Evolutionary conservation across 2,888 invertebrate genomes (phyloP).

Genomic region (Brachyopa scutellaris): DNA sequence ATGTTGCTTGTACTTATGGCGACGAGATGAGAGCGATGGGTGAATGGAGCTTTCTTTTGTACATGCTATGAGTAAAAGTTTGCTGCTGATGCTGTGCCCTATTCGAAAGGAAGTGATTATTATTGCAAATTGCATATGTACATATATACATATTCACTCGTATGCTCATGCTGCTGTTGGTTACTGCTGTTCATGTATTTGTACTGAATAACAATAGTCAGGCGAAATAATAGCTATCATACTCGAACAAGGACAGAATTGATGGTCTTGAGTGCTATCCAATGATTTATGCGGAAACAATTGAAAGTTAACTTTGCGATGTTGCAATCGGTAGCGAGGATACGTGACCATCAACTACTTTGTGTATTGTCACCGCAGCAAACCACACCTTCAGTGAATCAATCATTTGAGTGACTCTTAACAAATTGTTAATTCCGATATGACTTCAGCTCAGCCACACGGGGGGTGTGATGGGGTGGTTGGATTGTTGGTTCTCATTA

Average conservation of each 20-base stretch:
- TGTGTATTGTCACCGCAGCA: slow-evolving; percentile 16
- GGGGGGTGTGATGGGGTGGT: background rate
- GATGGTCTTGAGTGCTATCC: slow-evolving; percentile 50
- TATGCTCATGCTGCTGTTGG: slow-evolving; percentile 12
- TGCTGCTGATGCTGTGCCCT: slow-evolving; percentile 27
- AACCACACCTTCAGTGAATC: slow-evolving; percentile 49
- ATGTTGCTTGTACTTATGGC: slow-evolving; percentile 35
- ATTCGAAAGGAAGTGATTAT: slow-evolving; percentile 57
- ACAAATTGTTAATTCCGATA: slow-evolving; percentile 58
- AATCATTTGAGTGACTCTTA: slow-evolving; percentile 58
- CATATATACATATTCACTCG: too few species aligned
- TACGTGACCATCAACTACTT: slow-evolving; percentile 41
- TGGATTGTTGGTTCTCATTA: slow-evolving; percentile 59
- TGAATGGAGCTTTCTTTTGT: slow-evolving; percentile 33
- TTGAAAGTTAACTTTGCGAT: slow-evolving; percentile 38
- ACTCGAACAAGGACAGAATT: slow-evolving; percentile 39
- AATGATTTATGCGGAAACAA: slow-evolving; percentile 58
- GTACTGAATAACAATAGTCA: slow-evolving; percentile 56
- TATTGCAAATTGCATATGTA: slow-evolving; percentile 62
- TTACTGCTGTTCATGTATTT: slow-evolving; percentile 49
- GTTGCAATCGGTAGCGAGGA: slow-evolving; percentile 1
- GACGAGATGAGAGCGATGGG: slow-evolving; percentile 27
- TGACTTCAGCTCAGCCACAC: slow-evolving; percentile 27
- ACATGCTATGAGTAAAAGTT: slow-evolving; percentile 28
- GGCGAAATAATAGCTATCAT: slow-evolving; percentile 61